A percentile compares a stretch with the other conserved stretches of the same genome.
These are phyloP conservation scores for Xestia c-nigrum DNA, from an alignment of 2,888 invertebrate genomes.

Conservation along the genomic window DNA sequence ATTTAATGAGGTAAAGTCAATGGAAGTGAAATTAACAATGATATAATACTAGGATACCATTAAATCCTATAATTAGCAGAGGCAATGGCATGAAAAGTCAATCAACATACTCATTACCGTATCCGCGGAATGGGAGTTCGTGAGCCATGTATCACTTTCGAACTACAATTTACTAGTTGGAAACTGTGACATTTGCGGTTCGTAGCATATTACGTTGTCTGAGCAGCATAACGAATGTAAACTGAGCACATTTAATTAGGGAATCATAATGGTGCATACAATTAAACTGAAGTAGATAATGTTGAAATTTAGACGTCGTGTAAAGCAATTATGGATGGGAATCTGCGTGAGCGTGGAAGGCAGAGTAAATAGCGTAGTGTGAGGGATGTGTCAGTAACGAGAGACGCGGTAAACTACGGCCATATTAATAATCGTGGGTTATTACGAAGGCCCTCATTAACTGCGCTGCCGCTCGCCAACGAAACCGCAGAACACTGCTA, in stretches of 20 bases:
- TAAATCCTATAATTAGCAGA: constrained; percentile 81
- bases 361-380: constrained; percentile 74
- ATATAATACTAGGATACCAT: constrained; percentile 73
- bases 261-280: constrained; percentile 63
- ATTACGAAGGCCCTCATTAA: constrained; percentile 88
- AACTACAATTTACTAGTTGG: constrained; percentile 81
- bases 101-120: constrained; percentile 81
- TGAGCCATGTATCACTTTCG: constrained; percentile 82
- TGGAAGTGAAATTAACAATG: constrained; percentile 78
- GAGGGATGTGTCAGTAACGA: constrained; percentile 77
- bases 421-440: constrained; percentile 88
- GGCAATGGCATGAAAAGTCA: constrained; percentile 77
- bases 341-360: constrained; percentile 61
- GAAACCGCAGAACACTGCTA: constrained; percentile 89
- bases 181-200: constrained; percentile 78
- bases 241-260: constrained; percentile 68
- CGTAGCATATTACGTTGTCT: constrained; percentile 72
- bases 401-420: constrained; percentile 81
- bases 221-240: constrained; percentile 69
- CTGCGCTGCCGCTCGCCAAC: constrained; percentile 81
- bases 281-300: constrained; percentile 36
- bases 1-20: constrained; percentile 71
- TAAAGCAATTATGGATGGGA: constrained; percentile 52
- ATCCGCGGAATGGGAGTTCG: constrained; percentile 79
- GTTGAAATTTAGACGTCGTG: constrained; percentile 57